phyloP scores from a whole-genome alignment of 2,888 invertebrate genomes.

The Onthophagus sagittarius region DNA sequence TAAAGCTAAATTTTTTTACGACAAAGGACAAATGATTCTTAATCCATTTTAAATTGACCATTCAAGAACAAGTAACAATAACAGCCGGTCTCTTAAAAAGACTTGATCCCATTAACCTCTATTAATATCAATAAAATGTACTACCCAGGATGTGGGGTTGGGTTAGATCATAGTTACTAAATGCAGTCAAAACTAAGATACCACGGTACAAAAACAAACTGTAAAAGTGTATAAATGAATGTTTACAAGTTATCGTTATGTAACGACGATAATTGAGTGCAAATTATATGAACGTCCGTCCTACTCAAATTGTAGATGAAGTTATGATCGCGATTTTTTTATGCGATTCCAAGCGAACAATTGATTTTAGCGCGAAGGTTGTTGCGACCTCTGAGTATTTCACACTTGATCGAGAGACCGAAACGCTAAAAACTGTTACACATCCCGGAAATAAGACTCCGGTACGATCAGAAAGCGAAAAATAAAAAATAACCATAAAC shows the following conservation, averaged over 20 bases:
- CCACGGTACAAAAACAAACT: neutral
- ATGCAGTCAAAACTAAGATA: neutral
- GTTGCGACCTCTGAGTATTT: neutral
- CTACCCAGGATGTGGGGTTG: conserved; percentile 9
- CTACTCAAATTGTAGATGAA: no score
- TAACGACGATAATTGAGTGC: no score
- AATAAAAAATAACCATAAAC: neutral
- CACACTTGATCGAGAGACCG: neutral
- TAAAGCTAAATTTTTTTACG: neutral
- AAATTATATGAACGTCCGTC: no score
- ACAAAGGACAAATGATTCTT: neutral
- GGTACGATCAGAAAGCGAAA: neutral
- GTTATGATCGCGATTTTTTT: no score
- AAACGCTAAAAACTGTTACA: neutral
- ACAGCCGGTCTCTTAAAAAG: neutral
- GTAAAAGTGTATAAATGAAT: no score
- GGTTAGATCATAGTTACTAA: conserved; percentile 1
- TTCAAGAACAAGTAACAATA: neutral
- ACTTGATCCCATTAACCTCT: conserved; percentile 12
- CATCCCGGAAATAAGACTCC: neutral
- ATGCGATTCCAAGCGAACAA: neutral
- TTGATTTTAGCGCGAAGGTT: neutral
- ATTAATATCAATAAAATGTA: conserved; percentile 9
- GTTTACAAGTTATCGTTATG: no score
- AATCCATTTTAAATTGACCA: neutral